These are phyloP conservation scores for Polypterus bichir DNA, from an alignment of 2,113 vertebrate species.

Conservation along the genomic window DNA sequence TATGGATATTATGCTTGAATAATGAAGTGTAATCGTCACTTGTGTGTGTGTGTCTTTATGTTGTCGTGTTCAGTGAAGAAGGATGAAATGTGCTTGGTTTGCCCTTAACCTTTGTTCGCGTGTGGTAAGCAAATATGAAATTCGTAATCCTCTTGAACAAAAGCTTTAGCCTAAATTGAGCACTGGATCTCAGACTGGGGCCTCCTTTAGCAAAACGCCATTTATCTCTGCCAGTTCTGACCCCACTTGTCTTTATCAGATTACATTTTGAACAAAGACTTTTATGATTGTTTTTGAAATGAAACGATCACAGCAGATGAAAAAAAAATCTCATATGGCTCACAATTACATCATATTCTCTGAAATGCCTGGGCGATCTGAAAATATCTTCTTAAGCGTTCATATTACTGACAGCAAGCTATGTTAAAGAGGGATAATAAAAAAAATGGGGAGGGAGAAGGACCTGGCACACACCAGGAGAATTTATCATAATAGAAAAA, in stretches of 20 bases:
- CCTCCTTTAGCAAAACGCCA: slow-evolving; percentile 9
- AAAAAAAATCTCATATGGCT: slow-evolving; percentile 2
- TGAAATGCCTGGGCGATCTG: not conserved
- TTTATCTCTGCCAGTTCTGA: slow-evolving; percentile 22
- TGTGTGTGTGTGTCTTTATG: slow-evolving; percentile 7
- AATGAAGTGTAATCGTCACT: slow-evolving; percentile 32
- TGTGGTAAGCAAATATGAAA: slow-evolving; percentile 24
- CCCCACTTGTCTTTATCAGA: slow-evolving; percentile 22
- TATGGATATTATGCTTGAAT: slow-evolving; percentile 41
- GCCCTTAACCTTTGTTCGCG: slow-evolving; percentile 23
- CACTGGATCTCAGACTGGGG: slow-evolving; percentile 11
- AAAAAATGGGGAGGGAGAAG: not conserved
- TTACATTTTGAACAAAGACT: slow-evolving; percentile 23
- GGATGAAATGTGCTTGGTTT: slow-evolving; percentile 18
- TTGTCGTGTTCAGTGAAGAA: slow-evolving; percentile 27
- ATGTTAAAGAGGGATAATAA: slow-evolving; percentile 19
- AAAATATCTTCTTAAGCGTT: slow-evolving; percentile 5
- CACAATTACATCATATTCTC: slow-evolving; percentile 10
- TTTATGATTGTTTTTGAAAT: slow-evolving; percentile 19
- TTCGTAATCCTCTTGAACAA: slow-evolving; percentile 16
- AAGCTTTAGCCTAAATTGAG: slow-evolving; percentile 17
- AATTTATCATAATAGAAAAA: slow-evolving; percentile 21
- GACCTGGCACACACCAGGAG: not conserved
- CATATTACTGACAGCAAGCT: slow-evolving; percentile 14
- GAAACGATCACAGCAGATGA: slow-evolving; percentile 10